A percentile compares a stretch with the other conserved stretches of the same genome.
These are phyloP conservation scores for Meloidogyne exigua DNA, from an alignment of 1,140 invertebrate genomes.

Conservation along the genomic window DNA sequence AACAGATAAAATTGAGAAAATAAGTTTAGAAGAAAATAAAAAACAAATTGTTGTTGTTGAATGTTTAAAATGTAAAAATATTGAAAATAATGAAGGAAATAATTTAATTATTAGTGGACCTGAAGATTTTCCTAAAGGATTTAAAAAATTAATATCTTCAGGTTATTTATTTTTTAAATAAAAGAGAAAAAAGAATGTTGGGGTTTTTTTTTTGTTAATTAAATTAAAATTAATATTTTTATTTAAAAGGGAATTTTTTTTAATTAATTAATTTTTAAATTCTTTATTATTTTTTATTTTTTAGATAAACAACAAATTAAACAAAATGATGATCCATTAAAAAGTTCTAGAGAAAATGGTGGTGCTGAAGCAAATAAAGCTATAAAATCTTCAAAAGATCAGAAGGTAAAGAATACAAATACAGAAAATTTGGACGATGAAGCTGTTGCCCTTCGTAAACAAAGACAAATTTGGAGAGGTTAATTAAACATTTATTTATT, in stretches of 20 bases:
- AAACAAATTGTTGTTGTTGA: not conserved
- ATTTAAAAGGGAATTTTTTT: too few relatives aligned
- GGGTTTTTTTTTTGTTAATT: too few relatives aligned
- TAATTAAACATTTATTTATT: not conserved
- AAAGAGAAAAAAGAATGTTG: not conserved
- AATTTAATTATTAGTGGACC: not conserved
- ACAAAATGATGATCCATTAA: not conserved
- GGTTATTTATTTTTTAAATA: not conserved
- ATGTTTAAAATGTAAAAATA: constrained; percentile 1
- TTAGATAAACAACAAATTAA: not conserved
- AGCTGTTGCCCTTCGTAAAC: not conserved
- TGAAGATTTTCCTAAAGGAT: not conserved
- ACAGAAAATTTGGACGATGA: not conserved
- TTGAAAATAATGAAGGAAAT: not conserved
- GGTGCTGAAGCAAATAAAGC: not conserved
- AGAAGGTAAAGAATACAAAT: not conserved
- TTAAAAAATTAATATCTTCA: constrained; percentile 5
- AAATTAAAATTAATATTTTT: too few relatives aligned
- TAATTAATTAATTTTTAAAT: too few relatives aligned
- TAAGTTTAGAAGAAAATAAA: not conserved
- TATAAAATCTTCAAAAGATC: not conserved
- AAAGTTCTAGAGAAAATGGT: not conserved
- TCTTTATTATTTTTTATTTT: not conserved
- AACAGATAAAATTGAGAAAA: not conserved
- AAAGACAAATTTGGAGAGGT: constrained; percentile 26